phyloP scores from a whole-genome alignment of 2,888 invertebrate species.

The Nomada lathburiana region DNA sequence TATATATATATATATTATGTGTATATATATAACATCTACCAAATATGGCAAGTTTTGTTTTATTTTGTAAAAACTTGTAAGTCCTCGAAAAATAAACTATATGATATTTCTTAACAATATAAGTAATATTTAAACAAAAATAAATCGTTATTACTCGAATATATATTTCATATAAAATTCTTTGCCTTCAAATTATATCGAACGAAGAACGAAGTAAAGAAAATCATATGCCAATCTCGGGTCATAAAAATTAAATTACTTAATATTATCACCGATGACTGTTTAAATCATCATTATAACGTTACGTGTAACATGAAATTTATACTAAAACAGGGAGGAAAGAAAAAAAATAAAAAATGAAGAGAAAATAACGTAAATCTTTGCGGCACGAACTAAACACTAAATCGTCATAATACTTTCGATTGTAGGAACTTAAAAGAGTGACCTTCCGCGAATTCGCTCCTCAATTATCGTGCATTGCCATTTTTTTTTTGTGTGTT shows the following conservation, averaged over 20 bases:
- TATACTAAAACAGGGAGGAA: not conserved
- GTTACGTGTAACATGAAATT: slow-evolving; percentile 1
- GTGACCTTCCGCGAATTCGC: slow-evolving; percentile 19
- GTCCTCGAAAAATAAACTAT: slow-evolving; percentile 70
- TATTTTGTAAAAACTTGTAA: slow-evolving; percentile 67
- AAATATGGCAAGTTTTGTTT: slow-evolving; percentile 62
- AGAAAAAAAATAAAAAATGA: not conserved
- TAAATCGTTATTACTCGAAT: slow-evolving; percentile 42
- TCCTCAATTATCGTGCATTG: slow-evolving; percentile 7
- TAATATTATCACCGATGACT: not conserved
- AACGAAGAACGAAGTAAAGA: slow-evolving; percentile 22
- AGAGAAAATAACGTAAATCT: slow-evolving; percentile 8
- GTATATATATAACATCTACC: slow-evolving; percentile 56
- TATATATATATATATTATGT: slow-evolving; percentile 30
- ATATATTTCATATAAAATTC: slow-evolving; percentile 41
- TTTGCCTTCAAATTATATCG: slow-evolving; percentile 26
- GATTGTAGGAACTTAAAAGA: slow-evolving; percentile 55
- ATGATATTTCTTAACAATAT: slow-evolving; percentile 65
- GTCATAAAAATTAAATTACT: slow-evolving; percentile 34
- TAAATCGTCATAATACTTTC: slow-evolving; percentile 52
- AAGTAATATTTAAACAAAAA: slow-evolving; percentile 64
- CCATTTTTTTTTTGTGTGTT: not conserved
- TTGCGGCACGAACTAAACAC: slow-evolving; percentile 30
- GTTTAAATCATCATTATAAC: not conserved
- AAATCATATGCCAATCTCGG: slow-evolving; percentile 6